Evolutionary conservation across 2,888 invertebrate genomes (phyloP).

Genomic region (Eupeodes latifasciatus): DNA sequence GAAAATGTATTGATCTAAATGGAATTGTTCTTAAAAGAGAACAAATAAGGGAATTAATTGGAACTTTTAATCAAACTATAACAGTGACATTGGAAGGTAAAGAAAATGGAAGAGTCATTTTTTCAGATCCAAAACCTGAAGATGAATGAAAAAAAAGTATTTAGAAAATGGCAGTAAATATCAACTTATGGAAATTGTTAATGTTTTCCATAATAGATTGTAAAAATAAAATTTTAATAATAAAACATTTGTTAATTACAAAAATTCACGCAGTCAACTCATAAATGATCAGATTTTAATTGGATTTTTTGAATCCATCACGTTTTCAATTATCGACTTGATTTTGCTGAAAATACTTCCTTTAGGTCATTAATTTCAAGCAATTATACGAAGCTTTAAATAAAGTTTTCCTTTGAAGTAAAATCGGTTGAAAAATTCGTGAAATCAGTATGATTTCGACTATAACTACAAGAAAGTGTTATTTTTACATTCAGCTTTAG

Average conservation of each 20-base stretch:
- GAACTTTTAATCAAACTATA: background rate
- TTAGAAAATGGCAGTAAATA: background rate
- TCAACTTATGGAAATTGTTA: too few relatives aligned
- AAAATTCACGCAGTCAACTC: too few relatives aligned
- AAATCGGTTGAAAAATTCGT: background rate
- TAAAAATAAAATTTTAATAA: too few relatives aligned
- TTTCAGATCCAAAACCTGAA: background rate
- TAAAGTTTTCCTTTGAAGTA: background rate
- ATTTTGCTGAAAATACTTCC: background rate
- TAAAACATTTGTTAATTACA: too few relatives aligned
- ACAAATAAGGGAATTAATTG: background rate
- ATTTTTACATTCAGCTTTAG: too few relatives aligned
- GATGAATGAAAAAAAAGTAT: background rate
- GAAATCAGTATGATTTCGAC: background rate
- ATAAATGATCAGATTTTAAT: background rate
- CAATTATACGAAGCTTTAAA: background rate
- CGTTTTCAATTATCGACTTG: slow-evolving; percentile 1
- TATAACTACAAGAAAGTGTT: background rate
- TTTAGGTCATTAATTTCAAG: background rate
- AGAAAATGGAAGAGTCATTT: background rate
- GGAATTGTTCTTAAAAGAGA: background rate
- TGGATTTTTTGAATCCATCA: background rate
- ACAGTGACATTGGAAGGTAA: background rate
- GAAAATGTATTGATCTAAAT: slow-evolving; percentile 10
- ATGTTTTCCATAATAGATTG: too few relatives aligned